phyloP scores from a whole-genome alignment of 2,888 invertebrate genomes.

The Drosophila macrospina region DNA sequence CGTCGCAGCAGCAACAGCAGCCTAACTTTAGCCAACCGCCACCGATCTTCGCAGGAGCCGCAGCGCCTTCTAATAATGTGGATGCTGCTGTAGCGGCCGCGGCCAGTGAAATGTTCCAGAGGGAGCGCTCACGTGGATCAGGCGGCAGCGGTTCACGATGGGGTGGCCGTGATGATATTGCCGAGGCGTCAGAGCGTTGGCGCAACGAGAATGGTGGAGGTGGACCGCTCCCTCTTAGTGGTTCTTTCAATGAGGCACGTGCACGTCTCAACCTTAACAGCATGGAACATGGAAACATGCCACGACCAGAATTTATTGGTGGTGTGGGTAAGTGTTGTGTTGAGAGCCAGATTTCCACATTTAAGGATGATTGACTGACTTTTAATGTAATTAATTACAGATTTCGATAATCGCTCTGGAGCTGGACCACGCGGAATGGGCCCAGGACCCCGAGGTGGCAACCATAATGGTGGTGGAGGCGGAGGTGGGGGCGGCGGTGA shows the following conservation, averaged over 20 bases:
- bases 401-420: conserved; percentile 81
- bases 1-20: conserved; percentile 39
- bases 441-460: conserved; percentile 51
- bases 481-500: conserved; percentile 65
- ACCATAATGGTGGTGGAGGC: conserved; percentile 64
- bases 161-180: conserved; percentile 85
- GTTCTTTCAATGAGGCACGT: conserved; percentile 65
- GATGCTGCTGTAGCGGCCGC: conserved; percentile 50
- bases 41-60: conserved; percentile 75
- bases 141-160: conserved; percentile 72
- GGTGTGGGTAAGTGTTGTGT: conserved; percentile 51
- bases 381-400: conserved; percentile 47
- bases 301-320: conserved; percentile 82
- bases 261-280: conserved; percentile 76
- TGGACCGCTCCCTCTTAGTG: conserved; percentile 41
- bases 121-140: conserved; percentile 75
- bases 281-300: conserved; percentile 75
- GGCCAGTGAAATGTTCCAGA: conserved; percentile 70
- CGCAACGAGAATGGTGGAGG: conserved; percentile 70
- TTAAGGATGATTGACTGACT: background rate
- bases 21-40: conserved; percentile 86
- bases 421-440: conserved; percentile 55
- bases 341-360: background rate
- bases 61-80: conserved; percentile 66
- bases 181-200: conserved; percentile 69